A percentile compares a stretch with the other conserved stretches of the same genome.
Conservation (phyloP, 2,888 invertebrate genomes). For the Ormyrus thymus region DNA sequence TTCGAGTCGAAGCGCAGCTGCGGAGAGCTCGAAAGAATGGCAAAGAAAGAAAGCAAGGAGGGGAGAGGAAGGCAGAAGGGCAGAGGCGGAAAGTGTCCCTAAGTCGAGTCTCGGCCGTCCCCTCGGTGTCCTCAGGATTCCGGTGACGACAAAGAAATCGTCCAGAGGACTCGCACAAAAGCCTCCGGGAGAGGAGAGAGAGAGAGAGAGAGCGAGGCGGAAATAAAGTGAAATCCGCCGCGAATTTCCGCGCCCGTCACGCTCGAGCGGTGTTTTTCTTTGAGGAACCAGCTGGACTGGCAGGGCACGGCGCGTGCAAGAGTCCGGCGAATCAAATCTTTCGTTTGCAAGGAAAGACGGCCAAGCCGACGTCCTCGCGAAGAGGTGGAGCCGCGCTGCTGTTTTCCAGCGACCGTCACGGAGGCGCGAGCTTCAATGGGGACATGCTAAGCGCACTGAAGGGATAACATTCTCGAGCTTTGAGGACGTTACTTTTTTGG, state of each 20-base stretch:
- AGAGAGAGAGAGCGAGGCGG: conserved; percentile 62
- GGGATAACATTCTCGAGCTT: too few species aligned
- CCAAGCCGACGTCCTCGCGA: too few species aligned
- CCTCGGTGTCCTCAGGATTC: background rate
- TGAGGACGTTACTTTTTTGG: too few species aligned
- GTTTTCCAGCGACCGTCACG: too few species aligned
- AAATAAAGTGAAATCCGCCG: conserved; percentile 67
- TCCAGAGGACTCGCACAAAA: conserved; percentile 1
- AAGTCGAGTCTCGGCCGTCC: conserved; percentile 6
- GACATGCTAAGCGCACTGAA: too few species aligned
- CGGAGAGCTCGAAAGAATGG: background rate
- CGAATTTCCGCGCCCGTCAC: conserved; percentile 58
- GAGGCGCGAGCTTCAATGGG: too few species aligned
- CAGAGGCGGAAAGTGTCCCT: conserved; percentile 38
- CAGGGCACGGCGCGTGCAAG: background rate
- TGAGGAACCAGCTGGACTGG: conserved; percentile 15
- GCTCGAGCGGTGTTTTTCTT: conserved; percentile 61
- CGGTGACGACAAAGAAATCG: conserved; percentile 43
- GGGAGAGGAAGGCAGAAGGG: background rate
- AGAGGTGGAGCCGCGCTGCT: too few species aligned
- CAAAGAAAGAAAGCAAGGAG: background rate
- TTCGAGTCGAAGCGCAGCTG: conserved; percentile 3
- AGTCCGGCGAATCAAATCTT: conserved; percentile 46
- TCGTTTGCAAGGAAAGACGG: conserved; percentile 16
- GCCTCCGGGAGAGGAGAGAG: background rate